A percentile compares a stretch with the other conserved stretches of the same genome.
Evolutionary conservation across 2,113 vertebrate genomes (phyloP).

Genomic region (Corvus cornix): DNA sequence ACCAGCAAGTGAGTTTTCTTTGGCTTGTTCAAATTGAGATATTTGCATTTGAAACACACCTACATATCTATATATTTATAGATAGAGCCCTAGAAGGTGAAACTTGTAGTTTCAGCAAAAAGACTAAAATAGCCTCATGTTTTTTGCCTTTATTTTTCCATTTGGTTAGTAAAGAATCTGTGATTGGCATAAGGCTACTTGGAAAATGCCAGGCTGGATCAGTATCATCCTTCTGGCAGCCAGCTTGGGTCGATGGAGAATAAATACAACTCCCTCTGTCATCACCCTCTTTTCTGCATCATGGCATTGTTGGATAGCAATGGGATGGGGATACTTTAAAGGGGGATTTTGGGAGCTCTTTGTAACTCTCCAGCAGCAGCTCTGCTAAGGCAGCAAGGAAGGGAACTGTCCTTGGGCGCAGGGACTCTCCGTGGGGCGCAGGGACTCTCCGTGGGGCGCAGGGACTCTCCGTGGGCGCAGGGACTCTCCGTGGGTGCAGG

Average conservation of each 20-base stretch:
- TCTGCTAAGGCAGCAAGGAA: not conserved
- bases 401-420: not conserved
- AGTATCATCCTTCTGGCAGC: not conserved
- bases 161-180: not conserved
- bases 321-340: not conserved
- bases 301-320: accelerated
- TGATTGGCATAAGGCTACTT: not conserved
- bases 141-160: not conserved
- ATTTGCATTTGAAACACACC: slow-evolving; percentile 18
- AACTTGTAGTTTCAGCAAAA: slow-evolving; percentile 9
- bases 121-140: not conserved
- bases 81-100: not conserved
- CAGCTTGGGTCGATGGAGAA: not conserved
- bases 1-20: not conserved
- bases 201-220: not conserved
- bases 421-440: not conserved
- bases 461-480: no score
- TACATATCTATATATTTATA: not conserved
- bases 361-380: not conserved
- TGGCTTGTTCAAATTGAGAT: not conserved
- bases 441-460: not conserved
- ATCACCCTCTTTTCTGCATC: not conserved
- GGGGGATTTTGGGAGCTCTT: not conserved
- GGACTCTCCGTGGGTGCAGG: no score
- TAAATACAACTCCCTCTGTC: not conserved